Conservation (phyloP, 2,113 vertebrate species). For the Pseudorhombus dupliciocellatus region DNA sequence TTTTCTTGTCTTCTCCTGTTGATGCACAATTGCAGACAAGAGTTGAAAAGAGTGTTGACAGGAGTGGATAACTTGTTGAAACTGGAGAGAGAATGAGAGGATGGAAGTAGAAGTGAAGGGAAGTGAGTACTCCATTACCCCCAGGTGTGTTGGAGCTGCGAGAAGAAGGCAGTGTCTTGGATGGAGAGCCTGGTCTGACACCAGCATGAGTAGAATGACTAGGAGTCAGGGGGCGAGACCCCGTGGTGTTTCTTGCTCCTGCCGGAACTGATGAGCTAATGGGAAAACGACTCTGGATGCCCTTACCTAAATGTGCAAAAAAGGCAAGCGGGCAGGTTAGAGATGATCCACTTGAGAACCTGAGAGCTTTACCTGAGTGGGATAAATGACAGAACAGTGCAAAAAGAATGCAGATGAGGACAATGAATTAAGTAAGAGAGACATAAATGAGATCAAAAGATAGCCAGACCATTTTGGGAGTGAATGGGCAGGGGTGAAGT, state of each 20-base stretch:
- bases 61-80: constrained; percentile 34
- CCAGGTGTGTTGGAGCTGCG: constrained; percentile 61
- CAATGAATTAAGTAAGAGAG: constrained; percentile 61
- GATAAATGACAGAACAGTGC: constrained; percentile 27
- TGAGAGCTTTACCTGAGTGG: constrained; percentile 52
- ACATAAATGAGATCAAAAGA: constrained; percentile 43
- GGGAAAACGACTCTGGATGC: constrained; percentile 48
- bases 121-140: constrained; percentile 69
- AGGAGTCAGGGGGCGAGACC: constrained; percentile 38
- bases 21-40: constrained; percentile 17
- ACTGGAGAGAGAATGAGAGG: constrained; percentile 18
- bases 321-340: constrained; percentile 51
- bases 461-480: constrained; percentile 44
- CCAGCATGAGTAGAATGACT: constrained; percentile 44
- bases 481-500: constrained; percentile 40
- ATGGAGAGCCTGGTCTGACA: constrained; percentile 54
- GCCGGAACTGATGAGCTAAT: constrained; percentile 61
- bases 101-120: background rate
- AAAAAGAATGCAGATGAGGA: background rate
- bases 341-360: constrained; percentile 13
- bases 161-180: constrained; percentile 65
- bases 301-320: constrained; percentile 74
- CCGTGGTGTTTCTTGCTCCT: constrained; percentile 56
- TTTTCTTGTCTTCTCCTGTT: constrained; percentile 37
- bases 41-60: constrained; percentile 26